Conservation (phyloP, 2,888 invertebrate genomes). For the Macroteleia sp. region DNA sequence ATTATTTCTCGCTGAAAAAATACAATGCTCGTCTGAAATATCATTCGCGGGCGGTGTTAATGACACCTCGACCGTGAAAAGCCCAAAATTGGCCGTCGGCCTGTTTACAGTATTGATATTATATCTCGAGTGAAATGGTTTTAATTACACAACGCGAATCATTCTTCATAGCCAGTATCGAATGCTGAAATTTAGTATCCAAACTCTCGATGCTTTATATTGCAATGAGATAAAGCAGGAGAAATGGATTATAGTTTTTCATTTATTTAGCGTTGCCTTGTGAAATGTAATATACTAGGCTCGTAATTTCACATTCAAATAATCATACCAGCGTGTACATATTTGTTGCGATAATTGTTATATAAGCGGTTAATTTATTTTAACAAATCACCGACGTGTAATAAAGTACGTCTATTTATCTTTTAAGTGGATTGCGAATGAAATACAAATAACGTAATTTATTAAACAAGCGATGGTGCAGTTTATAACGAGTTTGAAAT, state of each 20-base stretch:
- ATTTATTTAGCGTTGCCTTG: background rate
- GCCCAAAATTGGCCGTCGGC: constrained; percentile 32
- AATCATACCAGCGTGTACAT: background rate
- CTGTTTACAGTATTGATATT: constrained; percentile 47
- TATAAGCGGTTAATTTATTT: background rate
- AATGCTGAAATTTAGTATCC: constrained; percentile 36
- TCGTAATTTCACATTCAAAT: background rate
- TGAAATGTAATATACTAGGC: background rate
- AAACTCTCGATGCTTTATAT: constrained; percentile 14
- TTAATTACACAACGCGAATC: constrained; percentile 33
- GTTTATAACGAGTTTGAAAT: too few relatives aligned
- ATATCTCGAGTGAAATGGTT: constrained; percentile 34
- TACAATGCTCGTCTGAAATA: constrained; percentile 37
- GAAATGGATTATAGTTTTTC: constrained; percentile 8
- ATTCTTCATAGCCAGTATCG: constrained; percentile 28
- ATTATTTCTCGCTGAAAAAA: constrained; percentile 44
- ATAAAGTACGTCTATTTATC: too few relatives aligned
- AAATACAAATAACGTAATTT: too few relatives aligned
- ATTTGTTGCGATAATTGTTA: background rate
- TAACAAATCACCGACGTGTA: background rate
- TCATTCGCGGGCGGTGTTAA: constrained; percentile 42
- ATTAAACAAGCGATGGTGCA: too few relatives aligned
- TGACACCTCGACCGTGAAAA: constrained; percentile 51
- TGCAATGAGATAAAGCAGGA: constrained; percentile 16
- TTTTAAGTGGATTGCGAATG: too few relatives aligned